A percentile compares a stretch with the other conserved stretches of the same genome.
phyloP scores from a whole-genome alignment of 2,888 invertebrate species.

The Didymodactylos carnosus region DNA sequence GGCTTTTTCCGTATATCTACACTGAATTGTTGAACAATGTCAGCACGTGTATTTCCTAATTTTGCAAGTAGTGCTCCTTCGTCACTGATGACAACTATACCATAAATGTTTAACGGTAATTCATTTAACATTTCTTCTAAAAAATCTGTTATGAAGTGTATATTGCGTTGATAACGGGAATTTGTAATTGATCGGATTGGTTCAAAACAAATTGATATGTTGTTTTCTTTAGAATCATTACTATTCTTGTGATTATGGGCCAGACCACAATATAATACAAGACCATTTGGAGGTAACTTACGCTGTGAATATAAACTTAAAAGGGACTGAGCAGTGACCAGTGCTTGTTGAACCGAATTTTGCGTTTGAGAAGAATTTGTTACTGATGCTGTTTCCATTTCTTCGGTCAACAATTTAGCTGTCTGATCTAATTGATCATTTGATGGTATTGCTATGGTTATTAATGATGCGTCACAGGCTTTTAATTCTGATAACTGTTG shows the following conservation, averaged over 20 bases:
- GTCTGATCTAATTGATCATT: slow-evolving; percentile 99
- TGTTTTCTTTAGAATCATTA: slow-evolving; percentile 97
- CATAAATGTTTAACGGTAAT: slow-evolving; percentile 85
- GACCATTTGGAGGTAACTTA: slow-evolving; percentile 96
- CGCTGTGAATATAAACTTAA: slow-evolving; percentile 73
- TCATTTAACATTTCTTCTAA: slow-evolving; percentile 89
- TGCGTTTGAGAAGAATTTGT: slow-evolving; percentile 97
- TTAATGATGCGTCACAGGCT: slow-evolving; percentile 97
- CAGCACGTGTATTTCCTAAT: slow-evolving; percentile 70
- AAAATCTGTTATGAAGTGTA: slow-evolving; percentile 54
- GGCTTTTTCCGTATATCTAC: slow-evolving; percentile 98
- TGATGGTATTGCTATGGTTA: slow-evolving; percentile 95
- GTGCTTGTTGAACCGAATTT: slow-evolving; percentile 90
- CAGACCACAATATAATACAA: slow-evolving; percentile 98
- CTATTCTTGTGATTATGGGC: slow-evolving; percentile 92
- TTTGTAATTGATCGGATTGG: slow-evolving; percentile 99
- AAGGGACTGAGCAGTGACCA: slow-evolving; percentile 96
- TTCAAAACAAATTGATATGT: slow-evolving; percentile 99
- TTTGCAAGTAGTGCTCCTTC: slow-evolving; percentile 95
- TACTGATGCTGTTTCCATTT: slow-evolving; percentile 98
- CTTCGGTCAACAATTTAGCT: slow-evolving; percentile 98
- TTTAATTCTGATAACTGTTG: not conserved
- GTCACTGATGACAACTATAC: slow-evolving; percentile 99
- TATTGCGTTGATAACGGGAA: slow-evolving; percentile 92
- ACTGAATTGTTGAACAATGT: slow-evolving; percentile 83